phyloP scores from a whole-genome alignment of 1,140 invertebrate species.

The Eumaeus atala region DNA sequence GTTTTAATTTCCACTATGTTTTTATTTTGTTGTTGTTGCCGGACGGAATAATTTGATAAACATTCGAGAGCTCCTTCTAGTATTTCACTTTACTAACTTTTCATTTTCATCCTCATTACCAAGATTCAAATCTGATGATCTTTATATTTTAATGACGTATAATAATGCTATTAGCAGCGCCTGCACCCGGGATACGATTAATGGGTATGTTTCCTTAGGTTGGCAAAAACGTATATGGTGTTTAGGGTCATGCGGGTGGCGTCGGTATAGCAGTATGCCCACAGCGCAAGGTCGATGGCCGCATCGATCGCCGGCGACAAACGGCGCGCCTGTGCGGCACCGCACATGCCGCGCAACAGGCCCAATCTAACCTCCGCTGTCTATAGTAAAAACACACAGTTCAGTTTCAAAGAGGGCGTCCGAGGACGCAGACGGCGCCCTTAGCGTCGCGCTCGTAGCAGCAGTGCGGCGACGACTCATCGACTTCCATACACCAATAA shows the following conservation, averaged over 20 bases:
- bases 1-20: slow-evolving; percentile 2
- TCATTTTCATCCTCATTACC: neutral
- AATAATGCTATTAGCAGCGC: neutral
- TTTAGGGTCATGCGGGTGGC: slow-evolving; percentile 25
- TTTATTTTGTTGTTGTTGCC: slow-evolving; percentile 1
- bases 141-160: neutral
- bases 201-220: slow-evolving; percentile 15
- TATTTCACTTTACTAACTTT: neutral
- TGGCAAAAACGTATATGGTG: slow-evolving; percentile 17
- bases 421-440: slow-evolving; percentile 52
- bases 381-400: slow-evolving; percentile 49
- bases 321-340: slow-evolving; percentile 51
- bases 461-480: slow-evolving; percentile 37
- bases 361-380: slow-evolving; percentile 42
- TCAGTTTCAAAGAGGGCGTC: slow-evolving; percentile 59
- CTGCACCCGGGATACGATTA: neutral
- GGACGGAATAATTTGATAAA: neutral
- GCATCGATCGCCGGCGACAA: slow-evolving; percentile 52
- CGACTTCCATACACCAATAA: slow-evolving; percentile 37
- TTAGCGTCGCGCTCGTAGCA: slow-evolving; percentile 37
- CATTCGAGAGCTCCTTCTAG: neutral
- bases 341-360: slow-evolving; percentile 48
- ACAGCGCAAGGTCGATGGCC: slow-evolving; percentile 57
- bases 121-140: neutral
- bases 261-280: slow-evolving; percentile 29